Evolutionary conservation across 2,888 invertebrate genomes (phyloP).

Genomic region (Lepidochrysops patricia): DNA sequence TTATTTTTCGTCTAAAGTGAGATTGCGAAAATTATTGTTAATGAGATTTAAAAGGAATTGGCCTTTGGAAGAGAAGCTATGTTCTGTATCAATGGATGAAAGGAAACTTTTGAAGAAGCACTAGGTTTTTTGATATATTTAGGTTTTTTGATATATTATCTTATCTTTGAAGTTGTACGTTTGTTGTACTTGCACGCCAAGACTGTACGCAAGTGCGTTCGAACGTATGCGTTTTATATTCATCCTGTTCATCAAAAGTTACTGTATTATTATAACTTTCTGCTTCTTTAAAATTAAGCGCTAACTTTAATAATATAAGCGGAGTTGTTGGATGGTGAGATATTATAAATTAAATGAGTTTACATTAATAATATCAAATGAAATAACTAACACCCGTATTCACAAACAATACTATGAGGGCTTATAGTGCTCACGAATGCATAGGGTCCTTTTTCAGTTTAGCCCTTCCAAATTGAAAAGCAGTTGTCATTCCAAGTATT

Average conservation of each 20-base stretch:
- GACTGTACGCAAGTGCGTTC: background rate
- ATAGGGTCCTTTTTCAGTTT: no score
- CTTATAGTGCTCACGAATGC: no score
- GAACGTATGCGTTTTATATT: background rate
- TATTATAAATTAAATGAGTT: conserved; percentile 36
- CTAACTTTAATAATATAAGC: conserved; percentile 19
- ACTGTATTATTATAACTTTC: conserved; percentile 39
- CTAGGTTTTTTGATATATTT: conserved; percentile 44
- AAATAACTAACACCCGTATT: no score
- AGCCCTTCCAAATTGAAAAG: no score
- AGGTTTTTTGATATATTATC: no score
- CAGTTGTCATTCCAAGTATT: no score
- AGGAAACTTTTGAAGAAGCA: conserved; percentile 60
- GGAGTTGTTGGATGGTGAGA: conserved; percentile 11
- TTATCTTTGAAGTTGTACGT: no score
- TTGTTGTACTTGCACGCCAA: background rate
- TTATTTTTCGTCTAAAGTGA: background rate
- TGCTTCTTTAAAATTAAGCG: conserved; percentile 66
- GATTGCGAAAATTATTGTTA: background rate
- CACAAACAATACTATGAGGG: no score
- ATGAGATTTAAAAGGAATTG: background rate
- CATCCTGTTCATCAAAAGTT: no score
- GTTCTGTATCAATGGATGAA: conserved; percentile 65
- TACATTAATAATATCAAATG: background rate
- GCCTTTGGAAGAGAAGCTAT: conserved; percentile 37